These are phyloP conservation scores for Avahi laniger DNA, from an alignment of 2,797 vertebrate species.

Conservation along the genomic window DNA sequence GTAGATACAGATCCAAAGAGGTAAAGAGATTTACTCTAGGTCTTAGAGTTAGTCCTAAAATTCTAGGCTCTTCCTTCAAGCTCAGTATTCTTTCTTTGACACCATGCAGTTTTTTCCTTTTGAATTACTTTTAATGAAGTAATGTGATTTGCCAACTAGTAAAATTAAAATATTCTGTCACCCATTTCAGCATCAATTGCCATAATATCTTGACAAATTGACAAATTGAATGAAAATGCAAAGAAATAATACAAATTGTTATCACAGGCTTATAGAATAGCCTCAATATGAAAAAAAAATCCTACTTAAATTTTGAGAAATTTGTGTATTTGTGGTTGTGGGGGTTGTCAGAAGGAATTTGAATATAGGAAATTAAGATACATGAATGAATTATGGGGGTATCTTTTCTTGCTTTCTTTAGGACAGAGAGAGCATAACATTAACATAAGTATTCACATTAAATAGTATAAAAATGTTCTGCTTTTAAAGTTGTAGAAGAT, in stretches of 20 bases:
- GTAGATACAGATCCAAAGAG: background rate
- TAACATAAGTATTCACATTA: background rate
- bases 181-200: background rate
- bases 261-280: background rate
- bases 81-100: background rate
- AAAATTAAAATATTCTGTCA: background rate
- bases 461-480: background rate
- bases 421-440: background rate
- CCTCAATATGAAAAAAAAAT: background rate
- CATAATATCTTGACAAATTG: background rate
- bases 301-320: background rate
- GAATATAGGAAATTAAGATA: constrained; percentile 19
- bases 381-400: background rate
- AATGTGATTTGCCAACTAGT: background rate
- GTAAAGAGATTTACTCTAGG: background rate
- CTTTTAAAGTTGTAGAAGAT: background rate
- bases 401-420: background rate
- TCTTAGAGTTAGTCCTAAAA: background rate
- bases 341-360: background rate
- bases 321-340: background rate
- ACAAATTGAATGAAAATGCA: background rate
- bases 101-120: background rate
- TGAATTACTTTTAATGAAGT: background rate
- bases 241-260: background rate
- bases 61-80: background rate